Conservation (phyloP, 2,113 vertebrate species). For the Dasyornis broadbenti region DNA sequence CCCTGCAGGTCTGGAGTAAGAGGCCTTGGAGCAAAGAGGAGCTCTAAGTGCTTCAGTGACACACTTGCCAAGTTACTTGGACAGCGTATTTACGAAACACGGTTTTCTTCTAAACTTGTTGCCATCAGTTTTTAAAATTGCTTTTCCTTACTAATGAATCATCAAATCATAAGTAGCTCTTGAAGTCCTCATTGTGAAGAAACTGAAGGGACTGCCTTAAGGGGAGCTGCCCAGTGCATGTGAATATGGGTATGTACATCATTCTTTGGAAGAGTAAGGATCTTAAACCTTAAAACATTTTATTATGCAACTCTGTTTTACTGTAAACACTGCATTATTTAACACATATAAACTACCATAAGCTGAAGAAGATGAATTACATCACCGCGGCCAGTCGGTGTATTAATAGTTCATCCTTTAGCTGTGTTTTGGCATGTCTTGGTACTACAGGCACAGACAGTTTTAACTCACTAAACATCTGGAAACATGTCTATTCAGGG, state of each 20-base stretch:
- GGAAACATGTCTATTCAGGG: slow-evolving; percentile 22
- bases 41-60: background rate
- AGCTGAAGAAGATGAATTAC: background rate
- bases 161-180: background rate
- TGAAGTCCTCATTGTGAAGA: background rate
- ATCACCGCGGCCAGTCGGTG: background rate
- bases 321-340: background rate
- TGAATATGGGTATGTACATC: background rate
- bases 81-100: background rate
- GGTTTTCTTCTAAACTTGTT: background rate
- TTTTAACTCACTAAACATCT: slow-evolving; percentile 53
- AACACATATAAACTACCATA: background rate
- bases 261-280: background rate
- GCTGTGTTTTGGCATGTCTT: background rate
- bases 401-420: background rate
- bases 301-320: background rate
- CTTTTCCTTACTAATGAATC: background rate
- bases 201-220: background rate
- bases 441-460: background rate
- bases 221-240: background rate
- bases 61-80: background rate
- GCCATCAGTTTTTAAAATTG: background rate
- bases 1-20: background rate
- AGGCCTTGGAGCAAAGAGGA: background rate
- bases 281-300: background rate